Evolutionary conservation across 2,797 vertebrate species (phyloP).

Genomic region (Triplophysa bombifrons): DNA sequence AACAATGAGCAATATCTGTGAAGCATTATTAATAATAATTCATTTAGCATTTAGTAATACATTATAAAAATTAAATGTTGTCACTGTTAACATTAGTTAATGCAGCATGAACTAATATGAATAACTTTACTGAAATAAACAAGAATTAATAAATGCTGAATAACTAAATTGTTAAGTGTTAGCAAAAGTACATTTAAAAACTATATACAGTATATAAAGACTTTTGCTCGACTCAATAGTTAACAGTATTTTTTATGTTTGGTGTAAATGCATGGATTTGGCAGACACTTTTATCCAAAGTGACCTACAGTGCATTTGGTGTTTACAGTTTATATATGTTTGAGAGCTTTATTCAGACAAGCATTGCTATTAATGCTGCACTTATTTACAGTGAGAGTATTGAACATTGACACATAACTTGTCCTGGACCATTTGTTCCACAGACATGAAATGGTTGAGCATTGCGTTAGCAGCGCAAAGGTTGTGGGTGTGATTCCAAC

Average conservation of each 20-base stretch:
- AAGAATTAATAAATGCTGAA: no score
- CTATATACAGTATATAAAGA: no score
- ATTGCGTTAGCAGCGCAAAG: neutral
- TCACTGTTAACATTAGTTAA: no score
- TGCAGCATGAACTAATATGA: no score
- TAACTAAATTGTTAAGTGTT: no score
- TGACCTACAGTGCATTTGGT: neutral
- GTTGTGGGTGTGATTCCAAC: neutral
- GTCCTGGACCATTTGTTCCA: neutral
- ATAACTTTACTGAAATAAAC: no score
- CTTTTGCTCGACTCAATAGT: neutral
- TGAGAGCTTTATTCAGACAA: neutral
- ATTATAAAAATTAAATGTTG: no score
- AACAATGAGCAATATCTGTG: no score
- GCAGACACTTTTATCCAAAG: neutral
- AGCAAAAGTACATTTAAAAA: no score
- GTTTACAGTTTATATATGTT: neutral
- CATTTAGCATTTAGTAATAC: no score
- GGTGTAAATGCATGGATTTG: neutral
- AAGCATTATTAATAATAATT: no score
- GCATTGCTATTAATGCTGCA: neutral
- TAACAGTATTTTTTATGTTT: neutral
- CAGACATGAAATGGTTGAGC: neutral
- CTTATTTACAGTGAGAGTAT: neutral
- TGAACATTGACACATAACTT: neutral